phyloP scores from a whole-genome alignment of 2,113 vertebrate genomes.

The Chauna torquata region DNA sequence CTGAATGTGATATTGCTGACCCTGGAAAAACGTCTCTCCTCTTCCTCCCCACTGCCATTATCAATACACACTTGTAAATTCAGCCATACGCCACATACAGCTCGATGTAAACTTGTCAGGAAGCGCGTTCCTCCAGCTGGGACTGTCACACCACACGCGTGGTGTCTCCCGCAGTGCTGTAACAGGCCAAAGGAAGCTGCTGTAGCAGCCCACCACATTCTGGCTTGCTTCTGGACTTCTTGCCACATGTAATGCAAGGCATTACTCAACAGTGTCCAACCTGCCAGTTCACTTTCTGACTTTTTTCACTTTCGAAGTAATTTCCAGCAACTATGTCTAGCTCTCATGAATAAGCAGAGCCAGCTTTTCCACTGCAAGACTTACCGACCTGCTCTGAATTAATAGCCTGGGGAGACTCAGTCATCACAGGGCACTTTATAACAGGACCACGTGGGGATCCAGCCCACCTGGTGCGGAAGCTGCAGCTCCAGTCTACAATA shows the following conservation, averaged over 20 bases:
- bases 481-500: not conserved
- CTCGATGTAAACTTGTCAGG: accelerated
- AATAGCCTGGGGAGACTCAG: too few relatives aligned
- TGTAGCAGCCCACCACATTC: not conserved
- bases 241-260: not conserved
- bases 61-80: not conserved
- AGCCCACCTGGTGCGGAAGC: not conserved
- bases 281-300: not conserved
- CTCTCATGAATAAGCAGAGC: not conserved
- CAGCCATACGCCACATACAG: not conserved
- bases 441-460: not conserved
- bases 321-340: not conserved
- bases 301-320: too few relatives aligned
- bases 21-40: not conserved
- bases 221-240: not conserved
- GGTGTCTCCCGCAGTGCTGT: not conserved
- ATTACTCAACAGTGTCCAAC: not conserved
- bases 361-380: not conserved
- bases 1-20: not conserved
- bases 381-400: not conserved
- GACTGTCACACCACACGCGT: accelerated
- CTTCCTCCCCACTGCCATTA: too few relatives aligned
- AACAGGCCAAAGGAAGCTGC: not conserved
- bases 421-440: not conserved
- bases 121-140: not conserved